phyloP scores from a whole-genome alignment of 2,797 vertebrate species.

The Hybognathus amarus region DNA sequence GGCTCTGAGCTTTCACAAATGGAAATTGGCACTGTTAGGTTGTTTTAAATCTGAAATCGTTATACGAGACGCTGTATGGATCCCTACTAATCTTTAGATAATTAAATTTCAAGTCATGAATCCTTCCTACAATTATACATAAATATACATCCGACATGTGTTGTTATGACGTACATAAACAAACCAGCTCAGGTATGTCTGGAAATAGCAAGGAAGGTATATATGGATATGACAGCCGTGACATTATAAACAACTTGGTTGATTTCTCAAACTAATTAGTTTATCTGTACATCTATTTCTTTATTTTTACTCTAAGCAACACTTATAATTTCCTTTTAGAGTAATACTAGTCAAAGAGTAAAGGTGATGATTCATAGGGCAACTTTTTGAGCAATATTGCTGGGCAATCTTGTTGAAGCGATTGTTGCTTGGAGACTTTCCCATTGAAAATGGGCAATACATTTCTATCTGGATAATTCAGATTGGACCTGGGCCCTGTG shows the following conservation, averaged over 20 bases:
- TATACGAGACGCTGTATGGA: neutral
- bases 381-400: too few relatives aligned
- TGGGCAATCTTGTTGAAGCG: too few relatives aligned
- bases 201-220: neutral
- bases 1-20: slow-evolving; percentile 27
- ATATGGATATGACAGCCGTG: neutral
- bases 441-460: too few relatives aligned
- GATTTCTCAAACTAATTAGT: neutral
- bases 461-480: too few relatives aligned
- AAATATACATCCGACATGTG: neutral
- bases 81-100: neutral
- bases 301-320: neutral
- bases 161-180: neutral
- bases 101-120: neutral
- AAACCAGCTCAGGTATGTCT: neutral
- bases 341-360: too few relatives aligned
- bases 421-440: too few relatives aligned
- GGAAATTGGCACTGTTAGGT: neutral
- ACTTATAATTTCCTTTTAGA: too few relatives aligned
- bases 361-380: too few relatives aligned
- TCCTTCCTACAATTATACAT: neutral
- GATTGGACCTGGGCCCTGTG: too few relatives aligned
- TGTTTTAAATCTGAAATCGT: slow-evolving; percentile 21
- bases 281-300: neutral
- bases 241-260: neutral